Percentiles rank a stretch among this genome's conserved stretches.
phyloP scores from a whole-genome alignment of 2,113 vertebrate genomes.

The Pangasianodon gigas region DNA sequence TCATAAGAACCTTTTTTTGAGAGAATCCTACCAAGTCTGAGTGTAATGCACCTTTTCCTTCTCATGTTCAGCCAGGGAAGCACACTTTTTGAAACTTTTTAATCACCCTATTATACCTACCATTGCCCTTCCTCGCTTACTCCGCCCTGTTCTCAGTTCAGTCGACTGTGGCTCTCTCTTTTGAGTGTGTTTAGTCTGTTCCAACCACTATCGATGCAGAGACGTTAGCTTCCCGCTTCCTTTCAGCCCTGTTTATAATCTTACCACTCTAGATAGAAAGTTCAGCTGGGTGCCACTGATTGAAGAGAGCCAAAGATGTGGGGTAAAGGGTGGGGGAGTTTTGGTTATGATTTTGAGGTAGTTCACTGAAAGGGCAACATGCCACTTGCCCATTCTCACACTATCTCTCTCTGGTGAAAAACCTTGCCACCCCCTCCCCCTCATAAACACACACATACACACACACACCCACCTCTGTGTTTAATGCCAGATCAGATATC shows the following conservation, averaged over 20 bases:
- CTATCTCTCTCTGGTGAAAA: not conserved
- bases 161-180: constrained; percentile 15
- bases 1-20: not conserved
- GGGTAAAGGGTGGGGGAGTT: constrained; percentile 20
- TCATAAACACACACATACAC: constrained; percentile 1
- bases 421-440: not conserved
- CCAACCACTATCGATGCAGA: constrained; percentile 3
- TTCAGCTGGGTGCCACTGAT: constrained; percentile 45
- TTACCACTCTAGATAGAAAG: constrained; percentile 43
- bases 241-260: constrained; percentile 53
- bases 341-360: constrained; percentile 29
- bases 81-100: not conserved
- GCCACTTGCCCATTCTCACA: constrained; percentile 19
- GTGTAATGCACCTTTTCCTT: not conserved
- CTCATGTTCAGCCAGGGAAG: not conserved
- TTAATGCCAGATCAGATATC: constrained; percentile 53
- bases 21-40: not conserved
- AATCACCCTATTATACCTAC: not conserved
- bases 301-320: constrained; percentile 7
- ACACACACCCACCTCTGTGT: not conserved
- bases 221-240: constrained; percentile 23
- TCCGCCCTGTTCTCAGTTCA: not conserved
- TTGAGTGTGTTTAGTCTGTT: constrained; percentile 57
- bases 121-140: not conserved
- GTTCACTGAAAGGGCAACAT: constrained; percentile 32